These are phyloP conservation scores for Chaunax sp. DNA, from an alignment of 2,797 vertebrate genomes.

Conservation along the genomic window DNA sequence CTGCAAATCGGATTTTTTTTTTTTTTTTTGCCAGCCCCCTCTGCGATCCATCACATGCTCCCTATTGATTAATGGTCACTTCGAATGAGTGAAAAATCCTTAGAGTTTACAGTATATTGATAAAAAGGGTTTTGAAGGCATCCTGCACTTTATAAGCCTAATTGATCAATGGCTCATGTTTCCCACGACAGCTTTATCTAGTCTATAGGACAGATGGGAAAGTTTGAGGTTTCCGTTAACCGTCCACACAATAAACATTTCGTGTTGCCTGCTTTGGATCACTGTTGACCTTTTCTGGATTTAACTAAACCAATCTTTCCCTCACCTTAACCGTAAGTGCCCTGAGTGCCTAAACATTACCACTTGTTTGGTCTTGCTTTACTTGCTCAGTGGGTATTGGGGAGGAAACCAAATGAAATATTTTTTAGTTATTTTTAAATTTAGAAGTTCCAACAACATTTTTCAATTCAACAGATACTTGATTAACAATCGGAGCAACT, in stretches of 20 bases:
- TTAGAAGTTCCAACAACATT: no score
- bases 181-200: constrained; percentile 11
- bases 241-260: not conserved
- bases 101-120: constrained; percentile 48
- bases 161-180: constrained; percentile 32
- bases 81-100: constrained; percentile 38
- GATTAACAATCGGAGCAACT: no score
- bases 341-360: not conserved
- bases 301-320: not conserved
- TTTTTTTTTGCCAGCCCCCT: constrained; percentile 1
- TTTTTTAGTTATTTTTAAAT: no score
- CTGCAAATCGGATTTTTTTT: constrained; percentile 29
- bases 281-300: not conserved
- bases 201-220: constrained; percentile 24
- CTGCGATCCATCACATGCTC: not conserved
- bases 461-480: no score
- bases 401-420: no score
- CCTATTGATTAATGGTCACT: constrained; percentile 52
- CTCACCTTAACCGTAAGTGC: no score
- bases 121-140: constrained; percentile 31
- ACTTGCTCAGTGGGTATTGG: no score
- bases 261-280: not conserved
- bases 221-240: constrained; percentile 10
- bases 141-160: constrained; percentile 34
- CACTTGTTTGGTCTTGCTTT: not conserved